Conservation (phyloP, 1,140 invertebrate species). For the Oryzaephilus surinamensis region DNA sequence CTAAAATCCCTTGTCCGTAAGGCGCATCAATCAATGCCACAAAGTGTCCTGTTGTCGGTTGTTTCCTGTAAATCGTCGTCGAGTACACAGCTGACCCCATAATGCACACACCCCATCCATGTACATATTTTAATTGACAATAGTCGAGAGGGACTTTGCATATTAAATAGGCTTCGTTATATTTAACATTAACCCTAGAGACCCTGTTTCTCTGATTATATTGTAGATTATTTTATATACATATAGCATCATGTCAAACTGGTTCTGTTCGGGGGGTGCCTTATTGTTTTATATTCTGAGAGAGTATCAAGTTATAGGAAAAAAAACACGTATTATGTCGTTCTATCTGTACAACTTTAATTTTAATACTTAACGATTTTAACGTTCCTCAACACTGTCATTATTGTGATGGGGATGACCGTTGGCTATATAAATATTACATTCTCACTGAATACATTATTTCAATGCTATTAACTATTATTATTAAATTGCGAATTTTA, state of each 20-base stretch:
- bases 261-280: too few relatives aligned
- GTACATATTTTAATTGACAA: constrained; percentile 12
- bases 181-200: background rate
- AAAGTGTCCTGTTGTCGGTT: background rate
- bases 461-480: too few relatives aligned
- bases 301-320: too few relatives aligned
- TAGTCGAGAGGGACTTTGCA: constrained; percentile 2
- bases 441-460: too few relatives aligned
- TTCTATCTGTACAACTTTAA: too few relatives aligned
- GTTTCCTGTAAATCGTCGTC: constrained; percentile 10
- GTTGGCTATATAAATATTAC: too few relatives aligned
- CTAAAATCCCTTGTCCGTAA: constrained; percentile 6
- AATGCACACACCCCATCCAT: too few relatives aligned
- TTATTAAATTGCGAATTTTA: too few relatives aligned
- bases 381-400: too few relatives aligned
- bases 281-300: background rate
- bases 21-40: constrained; percentile 11
- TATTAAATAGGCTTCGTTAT: constrained; percentile 8
- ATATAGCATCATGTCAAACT: background rate
- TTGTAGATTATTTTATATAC: background rate
- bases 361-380: too few relatives aligned
- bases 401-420: too few relatives aligned
- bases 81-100: constrained; percentile 12
- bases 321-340: too few relatives aligned
- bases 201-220: background rate